Percentiles rank a stretch among this genome's conserved stretches.
These are phyloP conservation scores for Callyntrura guangdongensis DNA, from an alignment of 2,888 invertebrate genomes.

Conservation along the genomic window DNA sequence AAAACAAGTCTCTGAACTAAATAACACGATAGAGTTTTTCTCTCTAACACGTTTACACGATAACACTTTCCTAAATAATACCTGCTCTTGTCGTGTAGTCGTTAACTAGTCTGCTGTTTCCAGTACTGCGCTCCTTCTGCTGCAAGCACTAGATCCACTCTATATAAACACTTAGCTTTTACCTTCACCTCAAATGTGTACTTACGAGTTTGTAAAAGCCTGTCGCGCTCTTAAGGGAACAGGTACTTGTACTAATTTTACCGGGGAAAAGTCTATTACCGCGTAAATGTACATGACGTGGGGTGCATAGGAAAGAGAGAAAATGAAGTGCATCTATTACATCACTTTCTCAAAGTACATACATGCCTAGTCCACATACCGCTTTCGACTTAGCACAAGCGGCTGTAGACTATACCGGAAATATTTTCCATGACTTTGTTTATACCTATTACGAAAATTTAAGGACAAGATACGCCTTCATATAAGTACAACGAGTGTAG, in stretches of 20 bases:
- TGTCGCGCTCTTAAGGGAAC: background rate
- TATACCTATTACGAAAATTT: background rate
- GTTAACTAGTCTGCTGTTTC: background rate
- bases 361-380: background rate
- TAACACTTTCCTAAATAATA: constrained; percentile 44
- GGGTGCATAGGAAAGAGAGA: too few relatives aligned
- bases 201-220: constrained; percentile 11
- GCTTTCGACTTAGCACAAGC: background rate
- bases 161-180: constrained; percentile 46
- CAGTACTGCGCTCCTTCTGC: background rate
- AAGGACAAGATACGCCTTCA: background rate
- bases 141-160: constrained; percentile 18
- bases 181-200: constrained; percentile 50
- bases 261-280: background rate
- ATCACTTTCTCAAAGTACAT: too few relatives aligned
- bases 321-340: too few relatives aligned
- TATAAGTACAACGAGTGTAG: background rate
- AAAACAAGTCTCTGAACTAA: constrained; percentile 31
- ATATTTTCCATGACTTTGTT: background rate
- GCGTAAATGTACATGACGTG: constrained; percentile 17
- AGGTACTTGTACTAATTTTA: background rate
- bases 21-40: constrained; percentile 10
- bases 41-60: constrained; percentile 53
- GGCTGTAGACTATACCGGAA: background rate
- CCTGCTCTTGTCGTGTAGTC: constrained; percentile 48